Evolutionary conservation across 2,113 vertebrate species (phyloP).

Genomic region (Vulpes vulpes): DNA sequence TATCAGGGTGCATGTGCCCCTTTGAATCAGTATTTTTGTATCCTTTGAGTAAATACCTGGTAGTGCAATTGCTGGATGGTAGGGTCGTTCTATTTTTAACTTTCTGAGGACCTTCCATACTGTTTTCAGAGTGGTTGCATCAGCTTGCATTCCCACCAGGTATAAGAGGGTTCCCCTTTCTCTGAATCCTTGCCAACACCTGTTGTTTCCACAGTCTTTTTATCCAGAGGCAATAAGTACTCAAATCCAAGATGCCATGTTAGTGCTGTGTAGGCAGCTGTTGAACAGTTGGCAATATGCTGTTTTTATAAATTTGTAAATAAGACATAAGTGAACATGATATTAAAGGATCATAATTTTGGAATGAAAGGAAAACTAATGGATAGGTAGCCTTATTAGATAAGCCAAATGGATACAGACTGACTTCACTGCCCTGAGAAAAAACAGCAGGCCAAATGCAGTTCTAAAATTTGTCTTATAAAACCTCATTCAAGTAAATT

Average conservation of each 20-base stretch:
- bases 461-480: background rate
- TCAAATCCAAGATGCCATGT: background rate
- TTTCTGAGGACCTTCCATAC: background rate
- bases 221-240: background rate
- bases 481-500: background rate
- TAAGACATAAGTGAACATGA: background rate
- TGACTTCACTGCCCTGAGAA: background rate
- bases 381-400: background rate
- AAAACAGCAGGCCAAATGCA: background rate
- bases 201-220: background rate
- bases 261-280: background rate
- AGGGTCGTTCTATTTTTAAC: background rate
- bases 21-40: background rate
- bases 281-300: background rate
- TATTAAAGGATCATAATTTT: background rate
- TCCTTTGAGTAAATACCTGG: background rate
- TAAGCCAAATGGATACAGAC: background rate
- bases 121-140: background rate
- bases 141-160: background rate
- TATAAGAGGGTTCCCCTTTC: background rate
- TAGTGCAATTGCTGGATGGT: background rate
- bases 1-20: background rate
- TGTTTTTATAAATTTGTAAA: background rate
- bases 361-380: background rate
- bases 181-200: background rate